Evolutionary conservation across 2,113 vertebrate species (phyloP), one percentile per base, ranked within the genome.

Genomic region (Chaenogobius annularis): DNA sequence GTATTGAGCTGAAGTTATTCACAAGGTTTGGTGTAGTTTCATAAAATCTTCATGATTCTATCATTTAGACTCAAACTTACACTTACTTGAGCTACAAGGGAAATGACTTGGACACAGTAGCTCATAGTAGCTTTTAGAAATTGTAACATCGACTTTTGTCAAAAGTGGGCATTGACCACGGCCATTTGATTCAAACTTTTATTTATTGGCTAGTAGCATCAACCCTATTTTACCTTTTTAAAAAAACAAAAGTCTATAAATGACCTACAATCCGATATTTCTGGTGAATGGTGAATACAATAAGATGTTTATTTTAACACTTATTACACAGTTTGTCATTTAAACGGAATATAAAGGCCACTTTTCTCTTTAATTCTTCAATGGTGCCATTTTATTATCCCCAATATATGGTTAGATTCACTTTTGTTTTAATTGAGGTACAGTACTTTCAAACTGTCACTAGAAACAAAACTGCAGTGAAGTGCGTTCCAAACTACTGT

Each of bases 341-440:
- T 78, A 73, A 75, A 56, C 54, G 1, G 68, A 55, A 70, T 5
- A 55, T 75, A 54, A 9, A 46, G 50, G 74, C 72, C 37, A 70
- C 17, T 15, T 73, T 69, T 44, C 15, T 8, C 13, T 63, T 43
- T 43, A n/a, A n/a, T 63, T 63, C 31, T 43, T 40, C 61, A 40
- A 11, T 63, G 35, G 35, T 37, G 74, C 62, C 61, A 82, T 85
- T 81, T 47, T 78, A 75, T 76, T 84, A 76, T 85, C 62, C 44
- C 47, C 78, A 84, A 81, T 75, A 84, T 79, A 85, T 61, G 72
- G 73, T 50, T 73, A 64, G 78, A 68, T 81, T 74, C 72, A 72
- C 84, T 22, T 70, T 58, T 10, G 20, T 22, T 77, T 79, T 70
- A 79, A 86, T 77, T 85, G 68, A 74, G 66, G 70, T 66, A 52